These are phyloP conservation scores for Dasysyrphus albostriatus DNA, from an alignment of 2,888 invertebrate genomes.

Conservation along the genomic window DNA sequence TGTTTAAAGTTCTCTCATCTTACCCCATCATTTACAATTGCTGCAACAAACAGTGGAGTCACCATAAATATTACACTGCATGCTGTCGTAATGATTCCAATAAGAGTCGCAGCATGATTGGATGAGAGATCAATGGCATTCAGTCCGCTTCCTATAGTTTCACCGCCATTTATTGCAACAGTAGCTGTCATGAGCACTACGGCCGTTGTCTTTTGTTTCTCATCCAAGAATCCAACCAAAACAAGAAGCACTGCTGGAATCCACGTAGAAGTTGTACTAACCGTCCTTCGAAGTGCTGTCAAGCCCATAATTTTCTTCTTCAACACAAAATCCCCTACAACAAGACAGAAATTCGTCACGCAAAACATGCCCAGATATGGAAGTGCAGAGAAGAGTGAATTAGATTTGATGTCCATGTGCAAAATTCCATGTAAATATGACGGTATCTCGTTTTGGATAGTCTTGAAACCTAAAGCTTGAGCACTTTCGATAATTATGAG, in stretches of 20 bases:
- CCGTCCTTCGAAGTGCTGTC: conserved; percentile 78
- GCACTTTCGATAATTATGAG: conserved; percentile 85
- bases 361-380: conserved; percentile 85
- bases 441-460: conserved; percentile 88
- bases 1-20: not conserved
- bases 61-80: conserved; percentile 80
- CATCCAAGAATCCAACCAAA: conserved; percentile 84
- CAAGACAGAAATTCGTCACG: conserved; percentile 84
- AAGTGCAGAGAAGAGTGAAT: conserved; percentile 84
- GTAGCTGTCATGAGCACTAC: conserved; percentile 85
- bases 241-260: conserved; percentile 85
- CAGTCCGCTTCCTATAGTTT: conserved; percentile 83
- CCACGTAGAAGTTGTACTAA: conserved; percentile 81
- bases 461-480: conserved; percentile 89
- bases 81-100: conserved; percentile 87
- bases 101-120: conserved; percentile 87
- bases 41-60: conserved; percentile 15
- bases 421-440: conserved; percentile 87
- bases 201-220: conserved; percentile 82
- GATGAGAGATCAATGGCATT: conserved; percentile 87
- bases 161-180: conserved; percentile 83
- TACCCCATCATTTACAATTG: conserved; percentile 26
- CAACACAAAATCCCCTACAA: conserved; percentile 83
- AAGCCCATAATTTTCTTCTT: conserved; percentile 81
- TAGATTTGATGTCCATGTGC: conserved; percentile 85